Base-by-base conservation (phyloP, 1,140 invertebrate genomes). In the Drosophila pruinosa region DNA sequence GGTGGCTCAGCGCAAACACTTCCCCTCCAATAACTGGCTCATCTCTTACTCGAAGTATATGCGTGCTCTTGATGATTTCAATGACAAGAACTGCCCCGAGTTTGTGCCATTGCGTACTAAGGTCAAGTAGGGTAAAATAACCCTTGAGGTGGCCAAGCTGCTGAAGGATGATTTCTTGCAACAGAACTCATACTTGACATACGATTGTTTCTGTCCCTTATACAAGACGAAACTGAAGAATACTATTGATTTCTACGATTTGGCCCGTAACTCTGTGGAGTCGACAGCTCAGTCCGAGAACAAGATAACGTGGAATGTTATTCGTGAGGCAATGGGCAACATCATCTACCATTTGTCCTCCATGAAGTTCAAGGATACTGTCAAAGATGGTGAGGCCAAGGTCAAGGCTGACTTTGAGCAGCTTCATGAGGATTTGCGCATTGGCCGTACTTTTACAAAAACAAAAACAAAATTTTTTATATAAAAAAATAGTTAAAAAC, bases 291-390 rank as follows among this genome's bases (percentile, higher is more conserved):
- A 99, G 93, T 98, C 97, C 47, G 99, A 99, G 91, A 99, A 99
- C 93, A 98, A 99, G 94, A 97, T 99, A 83, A 99, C 99, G 54
- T 99, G 98, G 98, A 95, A 96, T 76, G 97, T 98, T 21, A 99
- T 99, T 89, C 94, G 97, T 56, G 99, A 99, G 91, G 96, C 97
- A 78, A 98, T 99, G 97, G 95, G 95, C 78, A 97, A 97, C 89
- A 96, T 98, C 81, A 94, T 99, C 58, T 99, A 99, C 93, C 97
- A 99, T 92, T 94, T 99, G 47, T 99, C 97, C 79, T 98, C 97
- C 85, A 99, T 99, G 99, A 99, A 99, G 93, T 99, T 99, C 94
- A 99, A 98, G 96, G 98, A 99, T 92, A 98, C 99, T 28, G 96
- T 98, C 4, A 98, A 98, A 93, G 98, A 99, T 73, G 98, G 98